These are phyloP conservation scores for Hozukius guyotensis DNA, from an alignment of 2,797 vertebrate genomes.

Conservation along the genomic window DNA sequence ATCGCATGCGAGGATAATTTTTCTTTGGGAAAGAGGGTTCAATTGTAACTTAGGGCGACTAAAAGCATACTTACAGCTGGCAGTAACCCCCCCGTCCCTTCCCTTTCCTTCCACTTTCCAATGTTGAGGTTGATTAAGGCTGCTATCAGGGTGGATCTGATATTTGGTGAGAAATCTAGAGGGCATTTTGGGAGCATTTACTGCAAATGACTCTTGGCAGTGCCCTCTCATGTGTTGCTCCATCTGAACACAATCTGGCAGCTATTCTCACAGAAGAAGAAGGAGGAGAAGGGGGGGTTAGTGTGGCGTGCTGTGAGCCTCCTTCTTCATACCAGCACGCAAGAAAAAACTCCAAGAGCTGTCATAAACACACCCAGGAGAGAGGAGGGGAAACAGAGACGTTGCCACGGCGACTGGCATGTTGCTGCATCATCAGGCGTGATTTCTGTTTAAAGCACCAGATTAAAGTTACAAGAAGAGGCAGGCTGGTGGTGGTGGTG, in stretches of 20 bases:
- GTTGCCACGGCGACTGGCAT: slow-evolving; percentile 63
- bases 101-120: slow-evolving; percentile 59
- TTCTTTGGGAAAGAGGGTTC: slow-evolving; percentile 60
- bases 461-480: slow-evolving; percentile 59
- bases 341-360: slow-evolving; percentile 59
- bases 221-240: slow-evolving; percentile 69
- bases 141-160: slow-evolving; percentile 69
- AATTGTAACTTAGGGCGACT: slow-evolving; percentile 64
- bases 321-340: slow-evolving; percentile 64
- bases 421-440: slow-evolving; percentile 60
- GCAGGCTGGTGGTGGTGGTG: slow-evolving; percentile 15
- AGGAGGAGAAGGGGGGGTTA: neutral
- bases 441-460: slow-evolving; percentile 57
- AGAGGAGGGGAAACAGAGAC: slow-evolving; percentile 69
- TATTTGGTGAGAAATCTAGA: slow-evolving; percentile 75
- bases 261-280: slow-evolving; percentile 37
- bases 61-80: slow-evolving; percentile 73
- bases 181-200: slow-evolving; percentile 75
- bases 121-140: slow-evolving; percentile 74
- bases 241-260: slow-evolving; percentile 84
- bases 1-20: slow-evolving; percentile 77
- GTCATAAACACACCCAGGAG: slow-evolving; percentile 72
- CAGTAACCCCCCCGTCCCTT: slow-evolving; percentile 24
- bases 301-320: slow-evolving; percentile 50
- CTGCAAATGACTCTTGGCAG: slow-evolving; percentile 78